These are phyloP conservation scores for Megaceryle alcyon DNA, from an alignment of 2,797 vertebrate genomes.

Conservation along the genomic window DNA sequence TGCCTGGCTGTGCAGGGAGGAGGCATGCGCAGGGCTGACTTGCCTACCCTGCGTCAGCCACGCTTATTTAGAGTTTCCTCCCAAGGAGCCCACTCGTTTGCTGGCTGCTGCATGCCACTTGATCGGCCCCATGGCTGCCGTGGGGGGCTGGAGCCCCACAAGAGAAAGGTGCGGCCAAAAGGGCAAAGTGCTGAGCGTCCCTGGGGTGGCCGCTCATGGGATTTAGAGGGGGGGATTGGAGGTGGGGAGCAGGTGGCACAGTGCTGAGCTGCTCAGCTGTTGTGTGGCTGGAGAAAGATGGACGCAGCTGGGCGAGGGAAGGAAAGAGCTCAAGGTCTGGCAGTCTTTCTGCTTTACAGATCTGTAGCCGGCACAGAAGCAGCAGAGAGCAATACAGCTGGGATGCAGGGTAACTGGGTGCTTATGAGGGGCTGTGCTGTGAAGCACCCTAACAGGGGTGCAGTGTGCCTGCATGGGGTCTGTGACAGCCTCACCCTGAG, in stretches of 20 bases:
- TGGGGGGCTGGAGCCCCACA: fast-evolving
- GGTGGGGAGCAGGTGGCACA: constrained; percentile 79
- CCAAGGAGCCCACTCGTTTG: background rate
- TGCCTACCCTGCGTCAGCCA: background rate
- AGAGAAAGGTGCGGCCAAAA: background rate
- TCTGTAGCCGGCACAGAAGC: constrained; percentile 15
- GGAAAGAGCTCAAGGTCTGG: constrained; percentile 16
- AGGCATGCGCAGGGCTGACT: fast-evolving
- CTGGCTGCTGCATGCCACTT: fast-evolving
- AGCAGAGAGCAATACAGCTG: background rate
- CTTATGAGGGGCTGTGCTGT: fast-evolving
- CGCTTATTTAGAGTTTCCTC: background rate
- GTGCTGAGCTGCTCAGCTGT: constrained; percentile 81
- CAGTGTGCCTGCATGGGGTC: background rate
- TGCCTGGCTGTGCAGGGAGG: background rate
- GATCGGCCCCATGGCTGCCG: fast-evolving
- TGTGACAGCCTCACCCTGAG: background rate
- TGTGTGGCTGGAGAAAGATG: constrained; percentile 58
- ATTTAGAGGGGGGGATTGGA: constrained; percentile 4
- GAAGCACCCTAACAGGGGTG: background rate
- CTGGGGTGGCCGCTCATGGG: background rate
- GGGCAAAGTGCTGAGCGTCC: background rate
- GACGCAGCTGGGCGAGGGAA: constrained; percentile 72
- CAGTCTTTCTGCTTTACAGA: constrained; percentile 39
- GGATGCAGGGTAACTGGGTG: background rate